Conservation (phyloP, 2,888 invertebrate genomes). For the Tenthredo distinguenda region DNA sequence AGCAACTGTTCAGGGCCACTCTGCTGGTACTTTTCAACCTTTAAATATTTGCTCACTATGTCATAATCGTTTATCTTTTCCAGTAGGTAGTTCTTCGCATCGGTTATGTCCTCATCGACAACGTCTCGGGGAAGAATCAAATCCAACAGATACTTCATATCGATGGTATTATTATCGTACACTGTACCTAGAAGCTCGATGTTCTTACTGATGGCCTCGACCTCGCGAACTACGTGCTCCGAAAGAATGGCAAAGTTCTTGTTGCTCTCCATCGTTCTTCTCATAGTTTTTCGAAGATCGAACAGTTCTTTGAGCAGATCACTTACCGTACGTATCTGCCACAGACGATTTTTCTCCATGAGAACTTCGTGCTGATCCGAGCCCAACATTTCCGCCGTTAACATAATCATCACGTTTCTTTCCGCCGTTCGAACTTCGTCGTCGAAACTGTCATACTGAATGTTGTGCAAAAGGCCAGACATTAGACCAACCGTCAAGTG, state of each 20-base stretch:
- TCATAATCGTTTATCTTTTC: slow-evolving; percentile 52
- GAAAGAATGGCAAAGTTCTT: slow-evolving; percentile 56
- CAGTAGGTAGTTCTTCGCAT: slow-evolving; percentile 61
- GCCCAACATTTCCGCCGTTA: background rate
- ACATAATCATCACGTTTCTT: slow-evolving; percentile 41
- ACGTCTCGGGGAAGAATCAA: slow-evolving; percentile 63
- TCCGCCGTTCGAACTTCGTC: slow-evolving; percentile 62
- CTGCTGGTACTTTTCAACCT: slow-evolving; percentile 63
- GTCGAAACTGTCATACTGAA: slow-evolving; percentile 61
- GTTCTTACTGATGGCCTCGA: slow-evolving; percentile 61
- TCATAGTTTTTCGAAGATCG: background rate
- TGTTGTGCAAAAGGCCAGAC: slow-evolving; percentile 60
- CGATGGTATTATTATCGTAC: slow-evolving; percentile 63
- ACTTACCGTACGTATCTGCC: slow-evolving; percentile 47
- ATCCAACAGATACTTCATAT: slow-evolving; percentile 62
- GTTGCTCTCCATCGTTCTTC: background rate
- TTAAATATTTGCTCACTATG: slow-evolving; percentile 59
- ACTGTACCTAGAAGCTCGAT: slow-evolving; percentile 62
- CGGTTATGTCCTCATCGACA: slow-evolving; percentile 61
- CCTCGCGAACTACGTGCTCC: slow-evolving; percentile 59
- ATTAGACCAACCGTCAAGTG: slow-evolving; percentile 58
- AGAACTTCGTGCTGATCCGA: background rate
- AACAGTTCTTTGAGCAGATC: slow-evolving; percentile 54
- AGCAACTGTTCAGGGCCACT: slow-evolving; percentile 61
- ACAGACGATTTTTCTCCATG: background rate